phyloP scores from a whole-genome alignment of 2,888 invertebrate genomes.

The Sinohyriopsis cumingii region DNA sequence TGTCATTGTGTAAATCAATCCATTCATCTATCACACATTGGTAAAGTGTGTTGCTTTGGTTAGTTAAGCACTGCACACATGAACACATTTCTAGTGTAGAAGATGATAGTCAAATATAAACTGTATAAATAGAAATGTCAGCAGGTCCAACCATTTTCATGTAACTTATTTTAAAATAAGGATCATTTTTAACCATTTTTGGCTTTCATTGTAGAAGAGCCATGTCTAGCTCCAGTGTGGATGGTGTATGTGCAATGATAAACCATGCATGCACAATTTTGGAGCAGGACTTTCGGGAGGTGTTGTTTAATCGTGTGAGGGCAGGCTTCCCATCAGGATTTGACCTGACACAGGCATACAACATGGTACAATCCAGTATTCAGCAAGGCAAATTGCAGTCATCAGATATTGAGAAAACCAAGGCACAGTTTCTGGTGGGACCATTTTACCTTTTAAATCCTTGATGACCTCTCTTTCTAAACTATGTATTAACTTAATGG shows the following conservation, averaged over 20 bases:
- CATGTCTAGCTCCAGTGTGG: conserved; percentile 91
- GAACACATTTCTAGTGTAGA: no score
- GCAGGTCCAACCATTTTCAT: no score
- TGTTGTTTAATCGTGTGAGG: conserved; percentile 82
- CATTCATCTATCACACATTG: no score
- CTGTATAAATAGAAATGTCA: no score
- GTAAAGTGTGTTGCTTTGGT: no score
- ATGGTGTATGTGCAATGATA: conserved; percentile 96
- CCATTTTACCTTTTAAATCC: not conserved
- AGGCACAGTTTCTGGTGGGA: conserved; percentile 84
- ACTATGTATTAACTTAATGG: not conserved
- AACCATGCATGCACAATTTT: conserved; percentile 92
- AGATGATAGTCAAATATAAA: no score
- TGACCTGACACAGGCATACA: conserved; percentile 81
- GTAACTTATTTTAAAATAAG: no score
- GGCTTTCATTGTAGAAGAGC: conserved; percentile 79
- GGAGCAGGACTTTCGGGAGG: conserved; percentile 86
- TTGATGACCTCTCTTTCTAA: not conserved
- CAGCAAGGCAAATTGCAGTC: conserved; percentile 87
- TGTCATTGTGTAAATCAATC: no score
- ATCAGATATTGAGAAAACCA: conserved; percentile 80
- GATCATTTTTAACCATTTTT: no score
- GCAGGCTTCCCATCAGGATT: conserved; percentile 81
- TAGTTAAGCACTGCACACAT: no score
- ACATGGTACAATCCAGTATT: conserved; percentile 84